Evolutionary conservation across 1,140 invertebrate genomes (phyloP).

Genomic region (Pseudomyrmex sp.): DNA sequence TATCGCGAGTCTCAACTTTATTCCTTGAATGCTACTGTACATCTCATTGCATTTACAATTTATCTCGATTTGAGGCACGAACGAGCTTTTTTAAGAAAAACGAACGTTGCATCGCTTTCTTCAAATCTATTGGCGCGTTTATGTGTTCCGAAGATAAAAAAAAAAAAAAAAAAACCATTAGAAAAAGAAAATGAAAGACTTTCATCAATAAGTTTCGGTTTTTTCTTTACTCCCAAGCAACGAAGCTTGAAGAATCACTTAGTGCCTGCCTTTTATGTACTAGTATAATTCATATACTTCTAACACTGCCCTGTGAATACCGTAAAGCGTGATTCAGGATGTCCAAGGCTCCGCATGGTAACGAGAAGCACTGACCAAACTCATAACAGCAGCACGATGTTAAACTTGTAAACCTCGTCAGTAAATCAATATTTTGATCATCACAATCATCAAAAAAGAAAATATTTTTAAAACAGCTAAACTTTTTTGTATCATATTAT

Average conservation of each 20-base stretch:
- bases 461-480: neutral
- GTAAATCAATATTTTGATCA: neutral
- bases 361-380: slow-evolving; percentile 41
- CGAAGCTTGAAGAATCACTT: slow-evolving; percentile 74
- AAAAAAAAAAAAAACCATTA: neutral
- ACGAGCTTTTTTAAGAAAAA: neutral
- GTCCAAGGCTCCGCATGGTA: slow-evolving; percentile 15
- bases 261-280: slow-evolving; percentile 77
- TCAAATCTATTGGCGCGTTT: neutral
- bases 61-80: slow-evolving; percentile 13
- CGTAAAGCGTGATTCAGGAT: slow-evolving; percentile 45
- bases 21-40: neutral
- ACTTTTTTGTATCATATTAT: neutral
- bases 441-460: too few relatives aligned
- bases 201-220: slow-evolving; percentile 17
- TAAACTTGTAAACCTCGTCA: neutral
- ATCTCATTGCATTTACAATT: slow-evolving; percentile 45
- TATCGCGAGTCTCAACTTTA: neutral
- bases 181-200: slow-evolving; percentile 12
- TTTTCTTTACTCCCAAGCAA: slow-evolving; percentile 44
- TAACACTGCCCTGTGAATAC: slow-evolving; percentile 80
- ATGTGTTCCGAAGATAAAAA: neutral
- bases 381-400: neutral
- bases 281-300: slow-evolving; percentile 74
- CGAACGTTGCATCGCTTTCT: slow-evolving; percentile 32